Evolutionary conservation across 2,113 vertebrate species (phyloP), one percentile per base, ranked within the genome.

Genomic region (Eira barbara): DNA sequence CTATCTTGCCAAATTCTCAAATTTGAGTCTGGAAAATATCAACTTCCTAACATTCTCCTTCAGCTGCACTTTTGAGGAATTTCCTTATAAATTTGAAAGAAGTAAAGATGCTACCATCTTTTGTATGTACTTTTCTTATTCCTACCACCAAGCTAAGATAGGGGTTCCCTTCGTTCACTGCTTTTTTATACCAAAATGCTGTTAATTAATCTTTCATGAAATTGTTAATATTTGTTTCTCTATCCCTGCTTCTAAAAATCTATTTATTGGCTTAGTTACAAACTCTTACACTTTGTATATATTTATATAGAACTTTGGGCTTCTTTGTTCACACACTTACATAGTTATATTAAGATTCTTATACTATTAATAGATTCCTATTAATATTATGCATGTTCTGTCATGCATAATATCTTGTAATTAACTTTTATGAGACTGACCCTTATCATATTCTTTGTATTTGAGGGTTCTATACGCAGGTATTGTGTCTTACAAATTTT

Each of bases 11-110:
- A 65, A 52, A 93, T 92, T 87, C 90, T 92, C 17, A 15, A 25
- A 36, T 84, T 78, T 87, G 73, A 81, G 36, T 92, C 93, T 97
- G 90, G 94, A 92, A 96, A 97, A 27, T 49, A 49, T 89, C 49
- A 94, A 81, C 45, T 87, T 67, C 39, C 14, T 92, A 69, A 63
- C 69, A 61, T 84, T 84, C 80, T 97, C 18, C 8, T 55, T n/a
- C 34, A 27, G 8, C 14, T 69, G 14, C 7, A 71, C 69, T 82
- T 93, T 36, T 81, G 39, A 84, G 92, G 81, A 67, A 39, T 63
- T 79, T 90, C 23, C 27, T 95, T 52, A 83, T 20, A 79, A 89
- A 76, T 73, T 55, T 63, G 63, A 90, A 94, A 73, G 39, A 83
- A 85, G 49, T 13, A 69, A 95, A 79, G 11, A 89, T 2, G 20